Evolutionary conservation across 1,140 invertebrate species (phyloP).

Genomic region (Pogonomyrmex californicus): DNA sequence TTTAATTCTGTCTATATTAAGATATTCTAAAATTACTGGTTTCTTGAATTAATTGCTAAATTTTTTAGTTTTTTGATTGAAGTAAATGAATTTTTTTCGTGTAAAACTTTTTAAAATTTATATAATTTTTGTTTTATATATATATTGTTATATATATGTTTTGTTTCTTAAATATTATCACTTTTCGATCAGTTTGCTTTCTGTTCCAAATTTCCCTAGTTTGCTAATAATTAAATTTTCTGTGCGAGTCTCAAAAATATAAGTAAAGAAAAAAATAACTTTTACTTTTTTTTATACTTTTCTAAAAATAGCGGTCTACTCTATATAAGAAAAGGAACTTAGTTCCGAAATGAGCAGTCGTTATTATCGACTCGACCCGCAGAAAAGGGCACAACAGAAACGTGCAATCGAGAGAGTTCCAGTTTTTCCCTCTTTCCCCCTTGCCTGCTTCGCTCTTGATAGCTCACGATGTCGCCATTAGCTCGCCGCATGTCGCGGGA

Average conservation of each 20-base stretch:
- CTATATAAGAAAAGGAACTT: background rate
- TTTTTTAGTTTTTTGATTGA: background rate
- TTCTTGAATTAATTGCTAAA: background rate
- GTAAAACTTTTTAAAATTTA: background rate
- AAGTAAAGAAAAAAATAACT: background rate
- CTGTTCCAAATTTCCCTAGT: background rate
- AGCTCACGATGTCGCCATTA: constrained; percentile 75
- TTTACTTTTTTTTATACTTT: background rate
- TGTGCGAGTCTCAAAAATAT: background rate
- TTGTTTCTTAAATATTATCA: background rate
- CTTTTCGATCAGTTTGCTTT: background rate
- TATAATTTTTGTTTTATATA: background rate
- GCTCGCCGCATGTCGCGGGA: constrained; percentile 68
- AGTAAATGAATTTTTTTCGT: background rate
- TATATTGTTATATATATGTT: no score
- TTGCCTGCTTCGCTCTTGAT: constrained; percentile 66
- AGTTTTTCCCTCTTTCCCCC: constrained; percentile 32
- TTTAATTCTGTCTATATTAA: background rate
- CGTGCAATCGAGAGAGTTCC: constrained; percentile 32
- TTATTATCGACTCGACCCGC: constrained; percentile 73
- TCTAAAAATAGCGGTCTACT: background rate
- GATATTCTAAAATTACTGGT: background rate
- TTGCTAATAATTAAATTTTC: background rate
- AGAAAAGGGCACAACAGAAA: constrained; percentile 57
- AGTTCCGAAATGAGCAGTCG: constrained; percentile 42